Conservation (phyloP, 2,888 invertebrate species). For the Phrixothrix hirtus region DNA sequence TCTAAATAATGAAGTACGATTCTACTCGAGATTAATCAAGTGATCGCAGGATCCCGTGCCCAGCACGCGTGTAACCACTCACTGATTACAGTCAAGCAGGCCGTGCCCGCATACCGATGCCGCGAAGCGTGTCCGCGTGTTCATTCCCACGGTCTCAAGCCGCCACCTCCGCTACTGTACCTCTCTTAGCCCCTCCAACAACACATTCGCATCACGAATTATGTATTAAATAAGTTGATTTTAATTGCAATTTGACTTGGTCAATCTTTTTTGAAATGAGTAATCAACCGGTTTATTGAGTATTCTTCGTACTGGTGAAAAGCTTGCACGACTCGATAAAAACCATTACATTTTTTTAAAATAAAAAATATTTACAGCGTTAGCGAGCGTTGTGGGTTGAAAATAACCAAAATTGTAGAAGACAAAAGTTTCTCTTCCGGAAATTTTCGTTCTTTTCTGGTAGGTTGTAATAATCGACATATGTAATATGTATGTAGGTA, state of each 20-base stretch:
- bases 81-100: constrained; percentile 42
- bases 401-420: no score
- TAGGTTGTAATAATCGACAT: constrained; percentile 24
- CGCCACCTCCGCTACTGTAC: constrained; percentile 39
- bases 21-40: constrained; percentile 34
- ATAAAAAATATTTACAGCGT: no score
- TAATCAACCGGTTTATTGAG: no score
- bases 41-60: constrained; percentile 43
- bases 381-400: no score
- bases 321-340: no score
- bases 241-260: constrained; percentile 15
- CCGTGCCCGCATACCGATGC: constrained; percentile 46
- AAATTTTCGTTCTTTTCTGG: constrained; percentile 5
- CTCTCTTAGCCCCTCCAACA: constrained; percentile 6
- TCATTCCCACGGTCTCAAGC: constrained; percentile 50
- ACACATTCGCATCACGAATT: constrained; percentile 24
- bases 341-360: no score
- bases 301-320: no score
- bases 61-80: constrained; percentile 49
- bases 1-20: constrained; percentile 27
- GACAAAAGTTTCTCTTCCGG: constrained; percentile 9
- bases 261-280: no score
- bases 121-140: constrained; percentile 46
- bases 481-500: constrained; percentile 18
- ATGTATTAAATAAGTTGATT: constrained; percentile 26